A percentile compares a stretch with the other conserved stretches of the same genome.
Conservation (phyloP, 2,113 vertebrate genomes). For the Columbina picui region DNA sequence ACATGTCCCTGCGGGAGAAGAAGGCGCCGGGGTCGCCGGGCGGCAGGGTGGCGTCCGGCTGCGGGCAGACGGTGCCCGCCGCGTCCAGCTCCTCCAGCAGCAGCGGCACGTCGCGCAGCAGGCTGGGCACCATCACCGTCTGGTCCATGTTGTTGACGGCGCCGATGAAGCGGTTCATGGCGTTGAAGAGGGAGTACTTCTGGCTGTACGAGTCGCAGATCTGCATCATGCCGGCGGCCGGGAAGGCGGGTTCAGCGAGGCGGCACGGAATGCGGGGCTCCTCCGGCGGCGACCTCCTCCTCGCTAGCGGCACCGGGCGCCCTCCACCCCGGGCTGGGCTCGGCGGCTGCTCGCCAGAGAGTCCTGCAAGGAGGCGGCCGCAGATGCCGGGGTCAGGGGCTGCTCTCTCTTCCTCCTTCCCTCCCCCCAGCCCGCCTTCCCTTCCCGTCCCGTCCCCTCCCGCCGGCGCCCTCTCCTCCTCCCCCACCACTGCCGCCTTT, state of each 20-base stretch:
- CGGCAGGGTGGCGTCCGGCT: slow-evolving; percentile 27
- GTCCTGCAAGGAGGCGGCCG: not conserved
- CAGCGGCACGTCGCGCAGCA: slow-evolving; percentile 92
- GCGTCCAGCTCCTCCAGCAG: slow-evolving; percentile 79
- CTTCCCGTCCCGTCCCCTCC: not conserved
- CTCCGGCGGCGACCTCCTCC: not conserved
- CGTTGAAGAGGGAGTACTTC: slow-evolving; percentile 91
- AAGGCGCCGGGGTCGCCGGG: slow-evolving; percentile 59
- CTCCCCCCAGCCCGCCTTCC: not conserved
- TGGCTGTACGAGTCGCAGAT: slow-evolving; percentile 87
- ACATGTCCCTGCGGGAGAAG: slow-evolving; percentile 89
- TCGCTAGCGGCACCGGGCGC: not conserved
- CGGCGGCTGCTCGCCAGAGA: not conserved
- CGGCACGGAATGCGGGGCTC: not conserved
- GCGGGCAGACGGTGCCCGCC: slow-evolving; percentile 21
- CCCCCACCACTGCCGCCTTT: not conserved
- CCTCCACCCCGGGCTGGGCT: not conserved
- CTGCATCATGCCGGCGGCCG: slow-evolving; percentile 84
- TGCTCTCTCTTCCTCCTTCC: not conserved
- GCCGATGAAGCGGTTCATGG: slow-evolving; percentile 93
- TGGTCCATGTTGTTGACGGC: slow-evolving; percentile 97
- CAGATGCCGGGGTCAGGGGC: not conserved
- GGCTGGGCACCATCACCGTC: slow-evolving; percentile 94
- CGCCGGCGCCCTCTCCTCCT: not conserved
- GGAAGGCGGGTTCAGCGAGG: not conserved